phyloP scores from a whole-genome alignment of 2,888 invertebrate genomes.

The Cephus rjabovi region DNA sequence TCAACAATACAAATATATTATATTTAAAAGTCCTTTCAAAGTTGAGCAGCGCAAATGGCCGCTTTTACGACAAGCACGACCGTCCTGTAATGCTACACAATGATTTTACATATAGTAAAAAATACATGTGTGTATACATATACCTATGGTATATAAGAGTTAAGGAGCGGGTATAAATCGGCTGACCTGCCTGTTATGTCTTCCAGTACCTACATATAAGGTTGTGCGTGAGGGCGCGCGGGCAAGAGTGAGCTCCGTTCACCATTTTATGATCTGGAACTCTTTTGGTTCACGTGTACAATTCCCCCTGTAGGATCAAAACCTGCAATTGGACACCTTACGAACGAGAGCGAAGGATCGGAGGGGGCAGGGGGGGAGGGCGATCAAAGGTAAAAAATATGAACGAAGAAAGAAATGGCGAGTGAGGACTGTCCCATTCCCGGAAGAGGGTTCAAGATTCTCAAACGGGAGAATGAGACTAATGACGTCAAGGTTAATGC shows the following conservation, averaged over 20 bases:
- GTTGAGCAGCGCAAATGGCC: slow-evolving; percentile 33
- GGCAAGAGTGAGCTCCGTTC: slow-evolving; percentile 34
- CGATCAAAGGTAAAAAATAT: background rate
- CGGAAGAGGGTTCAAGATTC: background rate
- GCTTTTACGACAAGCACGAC: slow-evolving; percentile 49
- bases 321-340: background rate
- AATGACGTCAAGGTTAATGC: background rate
- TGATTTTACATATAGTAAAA: slow-evolving; percentile 60
- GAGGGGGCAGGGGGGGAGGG: background rate
- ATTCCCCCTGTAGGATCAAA: background rate
- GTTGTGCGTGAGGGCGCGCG: slow-evolving; percentile 26
- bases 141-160: slow-evolving; percentile 30
- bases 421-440: background rate
- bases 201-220: slow-evolving; percentile 25
- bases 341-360: background rate
- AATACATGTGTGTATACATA: slow-evolving; percentile 8
- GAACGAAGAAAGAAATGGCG: background rate
- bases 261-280: slow-evolving; percentile 50
- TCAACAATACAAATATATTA: slow-evolving; percentile 26
- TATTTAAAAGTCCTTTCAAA: slow-evolving; percentile 45
- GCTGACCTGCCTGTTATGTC: slow-evolving; percentile 52
- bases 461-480: background rate
- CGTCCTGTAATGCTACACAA: slow-evolving; percentile 43
- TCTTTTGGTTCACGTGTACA: slow-evolving; percentile 18
- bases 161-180: slow-evolving; percentile 57